phyloP scores from a whole-genome alignment of 1,140 invertebrate species.

The Conopomorpha cramerella region DNA sequence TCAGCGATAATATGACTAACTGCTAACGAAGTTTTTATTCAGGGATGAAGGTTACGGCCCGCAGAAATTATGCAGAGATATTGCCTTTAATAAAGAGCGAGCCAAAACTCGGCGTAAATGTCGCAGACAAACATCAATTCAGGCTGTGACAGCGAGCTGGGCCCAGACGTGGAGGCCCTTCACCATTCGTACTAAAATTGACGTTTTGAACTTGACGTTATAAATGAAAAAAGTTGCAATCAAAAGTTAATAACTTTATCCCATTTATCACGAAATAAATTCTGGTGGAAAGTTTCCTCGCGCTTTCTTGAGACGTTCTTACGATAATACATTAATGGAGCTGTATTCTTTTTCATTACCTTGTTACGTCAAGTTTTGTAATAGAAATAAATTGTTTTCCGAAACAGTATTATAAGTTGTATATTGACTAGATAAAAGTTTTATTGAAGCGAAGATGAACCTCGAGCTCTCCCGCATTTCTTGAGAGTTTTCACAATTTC shows the following conservation, averaged over 20 bases:
- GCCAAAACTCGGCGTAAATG: too few relatives aligned
- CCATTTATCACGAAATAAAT: conserved; percentile 48
- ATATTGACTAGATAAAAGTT: too few relatives aligned
- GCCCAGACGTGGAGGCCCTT: too few relatives aligned
- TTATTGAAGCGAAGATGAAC: too few relatives aligned
- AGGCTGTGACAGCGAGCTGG: conserved; percentile 50
- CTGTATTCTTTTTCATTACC: not conserved
- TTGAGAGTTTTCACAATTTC: too few relatives aligned
- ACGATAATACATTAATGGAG: not conserved
- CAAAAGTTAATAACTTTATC: conserved; percentile 56
- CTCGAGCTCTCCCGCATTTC: too few relatives aligned
- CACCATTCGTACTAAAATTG: conserved; percentile 37
- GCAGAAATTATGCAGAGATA: too few relatives aligned
- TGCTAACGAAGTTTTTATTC: conserved; percentile 15
- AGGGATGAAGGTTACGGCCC: conserved; percentile 7
- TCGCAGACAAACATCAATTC: conserved; percentile 59
- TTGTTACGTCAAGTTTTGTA: not conserved
- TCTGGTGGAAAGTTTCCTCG: conserved; percentile 16
- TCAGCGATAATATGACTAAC: conserved; percentile 13
- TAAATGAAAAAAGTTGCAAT: conserved; percentile 59
- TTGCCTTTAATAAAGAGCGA: not conserved
- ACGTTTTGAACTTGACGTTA: conserved; percentile 52
- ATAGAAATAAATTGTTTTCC: too few relatives aligned
- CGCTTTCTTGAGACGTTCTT: not conserved
- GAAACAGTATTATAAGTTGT: too few relatives aligned